A percentile compares a stretch with the other conserved stretches of the same genome.
Conservation (phyloP, 1,140 invertebrate genomes). For the Batillaria attramentaria region DNA sequence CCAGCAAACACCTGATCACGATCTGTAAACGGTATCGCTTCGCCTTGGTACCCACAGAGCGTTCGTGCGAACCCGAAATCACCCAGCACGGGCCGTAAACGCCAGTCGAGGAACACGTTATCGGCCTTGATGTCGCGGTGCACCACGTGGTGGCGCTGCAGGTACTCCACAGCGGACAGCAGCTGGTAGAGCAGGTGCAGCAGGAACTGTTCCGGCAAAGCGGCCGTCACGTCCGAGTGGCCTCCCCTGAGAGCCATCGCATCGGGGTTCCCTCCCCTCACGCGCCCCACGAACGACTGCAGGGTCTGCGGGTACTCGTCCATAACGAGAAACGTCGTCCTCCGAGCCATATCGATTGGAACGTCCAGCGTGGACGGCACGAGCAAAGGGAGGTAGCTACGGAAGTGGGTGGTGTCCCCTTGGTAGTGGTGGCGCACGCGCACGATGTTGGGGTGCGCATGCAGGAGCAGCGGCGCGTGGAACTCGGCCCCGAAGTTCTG, state of each 20-base stretch:
- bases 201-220: conserved; percentile 45
- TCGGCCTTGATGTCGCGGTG: conserved; percentile 56
- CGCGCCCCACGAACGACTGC: conserved; percentile 41
- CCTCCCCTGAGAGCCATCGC: too few relatives aligned
- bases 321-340: conserved; percentile 50
- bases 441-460: conserved; percentile 46
- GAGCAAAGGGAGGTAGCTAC: conserved; percentile 33
- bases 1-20: conserved; percentile 30
- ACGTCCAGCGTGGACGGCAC: conserved; percentile 42
- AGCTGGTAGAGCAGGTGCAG: conserved; percentile 51
- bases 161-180: conserved; percentile 41
- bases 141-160: conserved; percentile 41
- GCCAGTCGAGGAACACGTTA: conserved; percentile 50
- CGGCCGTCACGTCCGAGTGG: too few relatives aligned
- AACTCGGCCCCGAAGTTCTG: conserved; percentile 47
- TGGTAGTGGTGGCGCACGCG: conserved; percentile 44
- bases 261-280: too few relatives aligned
- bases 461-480: conserved; percentile 34
- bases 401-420: conserved; percentile 44
- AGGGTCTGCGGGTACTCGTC: conserved; percentile 48
- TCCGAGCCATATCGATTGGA: conserved; percentile 46
- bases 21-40: conserved; percentile 7
- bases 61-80: conserved; percentile 42
- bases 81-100: conserved; percentile 47
- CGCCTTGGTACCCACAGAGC: conserved; percentile 9